These are phyloP conservation scores for Acromyrmex heyeri DNA, from an alignment of 1,140 invertebrate species.

Conservation along the genomic window DNA sequence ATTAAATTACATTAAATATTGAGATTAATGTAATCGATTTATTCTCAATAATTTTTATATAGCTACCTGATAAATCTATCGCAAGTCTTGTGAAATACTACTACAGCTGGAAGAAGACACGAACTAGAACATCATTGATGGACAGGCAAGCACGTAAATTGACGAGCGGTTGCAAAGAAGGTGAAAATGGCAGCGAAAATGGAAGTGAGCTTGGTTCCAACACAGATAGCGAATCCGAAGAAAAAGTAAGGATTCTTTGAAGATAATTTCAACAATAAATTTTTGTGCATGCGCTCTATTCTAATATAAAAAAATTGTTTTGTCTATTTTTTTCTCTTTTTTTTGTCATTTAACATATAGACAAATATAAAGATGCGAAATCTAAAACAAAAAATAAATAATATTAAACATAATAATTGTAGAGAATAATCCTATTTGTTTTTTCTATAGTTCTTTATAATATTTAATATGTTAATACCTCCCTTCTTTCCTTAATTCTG, in stretches of 20 bases:
- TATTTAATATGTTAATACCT: background rate
- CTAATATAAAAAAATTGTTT: constrained; percentile 42
- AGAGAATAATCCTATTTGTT: background rate
- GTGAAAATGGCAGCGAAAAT: constrained; percentile 92
- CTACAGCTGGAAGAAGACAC: constrained; percentile 99
- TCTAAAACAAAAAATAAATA: constrained; percentile 7
- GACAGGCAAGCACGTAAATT: constrained; percentile 94
- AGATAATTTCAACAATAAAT: constrained; percentile 46
- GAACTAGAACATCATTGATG: constrained; percentile 96
- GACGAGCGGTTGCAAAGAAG: constrained; percentile 87
- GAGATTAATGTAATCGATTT: background rate
- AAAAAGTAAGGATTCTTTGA: constrained; percentile 91
- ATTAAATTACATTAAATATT: background rate
- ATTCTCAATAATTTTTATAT: constrained; percentile 63
- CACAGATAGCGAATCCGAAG: constrained; percentile 95
- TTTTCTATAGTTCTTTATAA: background rate
- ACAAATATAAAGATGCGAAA: background rate
- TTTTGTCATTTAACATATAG: background rate
- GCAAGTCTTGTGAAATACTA: constrained; percentile 99
- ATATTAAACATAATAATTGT: constrained; percentile 9
- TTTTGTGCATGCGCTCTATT: constrained; percentile 67
- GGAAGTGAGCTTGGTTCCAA: constrained; percentile 92
- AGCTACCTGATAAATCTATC: constrained; percentile 98
- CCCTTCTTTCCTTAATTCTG: background rate
- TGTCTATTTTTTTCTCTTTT: constrained; percentile 33